Evolutionary conservation across 35 echinoderm and acorn worm species (phyloP).

Genomic region (Diadema setosum): DNA sequence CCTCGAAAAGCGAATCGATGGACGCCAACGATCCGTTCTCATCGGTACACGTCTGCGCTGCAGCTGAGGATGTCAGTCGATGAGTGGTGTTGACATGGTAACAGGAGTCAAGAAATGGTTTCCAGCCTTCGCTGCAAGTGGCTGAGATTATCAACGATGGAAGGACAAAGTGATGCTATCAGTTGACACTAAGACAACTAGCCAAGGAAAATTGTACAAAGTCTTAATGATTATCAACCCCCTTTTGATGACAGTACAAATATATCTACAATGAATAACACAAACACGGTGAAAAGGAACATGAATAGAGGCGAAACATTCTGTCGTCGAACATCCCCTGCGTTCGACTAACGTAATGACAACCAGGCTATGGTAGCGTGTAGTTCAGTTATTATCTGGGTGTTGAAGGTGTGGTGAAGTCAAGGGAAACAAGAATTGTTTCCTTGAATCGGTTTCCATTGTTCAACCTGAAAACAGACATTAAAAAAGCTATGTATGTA

Average conservation of each 20-base stretch:
- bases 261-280: not conserved
- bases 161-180: not conserved
- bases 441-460: no score
- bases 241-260: not conserved
- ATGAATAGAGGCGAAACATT: not conserved
- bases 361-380: no score
- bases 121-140: not conserved
- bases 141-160: not conserved
- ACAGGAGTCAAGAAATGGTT: not conserved
- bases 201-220: not conserved
- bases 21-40: not conserved
- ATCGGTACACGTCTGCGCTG: not conserved
- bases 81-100: not conserved
- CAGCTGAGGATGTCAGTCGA: not conserved
- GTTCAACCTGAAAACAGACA: no score
- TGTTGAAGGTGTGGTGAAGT: no score
- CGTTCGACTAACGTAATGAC: no score
- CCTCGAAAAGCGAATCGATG: not conserved
- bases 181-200: not conserved
- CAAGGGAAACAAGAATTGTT: no score
- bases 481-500: no score
- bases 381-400: no score
- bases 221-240: not conserved
- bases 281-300: not conserved
- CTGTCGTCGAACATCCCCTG: no score